Evolutionary conservation across 2,797 vertebrate species (phyloP), one percentile per base, ranked within the genome.

Genomic region (Ctenopoma multispine): DNA sequence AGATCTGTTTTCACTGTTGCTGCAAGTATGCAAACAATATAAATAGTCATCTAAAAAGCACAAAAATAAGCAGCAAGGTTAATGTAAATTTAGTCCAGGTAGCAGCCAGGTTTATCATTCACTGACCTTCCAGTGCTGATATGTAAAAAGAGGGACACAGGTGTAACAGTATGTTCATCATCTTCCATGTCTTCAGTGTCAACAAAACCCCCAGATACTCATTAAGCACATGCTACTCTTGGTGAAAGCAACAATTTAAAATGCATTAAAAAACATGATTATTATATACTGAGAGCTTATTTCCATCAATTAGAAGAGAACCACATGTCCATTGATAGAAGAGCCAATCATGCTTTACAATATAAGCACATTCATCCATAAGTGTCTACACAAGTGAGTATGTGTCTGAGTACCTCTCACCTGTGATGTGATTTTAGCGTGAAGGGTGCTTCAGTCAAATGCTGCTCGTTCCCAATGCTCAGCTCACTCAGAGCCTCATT

Each of bases 371-470:
- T 77, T 80, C 18, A 15, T 64, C 44, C 69, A 82, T 50, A 74
- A 91, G 85, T 84, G 85, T 82, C 64, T 75, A 53, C 64, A 69
- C 71, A 80, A 86, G 77, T 67, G 75, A 87, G 64, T 78, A 12
- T 73, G 76, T 36, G 64, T 83, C 74, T 83, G 82, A 91, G 85
- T 89, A 29, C 65, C 89, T 88, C 88, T 92, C 83, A 91, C 91
- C 86, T 91, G 83, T 72, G 48, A 79, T 86, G 85, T 78, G 80
- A 84, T 90, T 90, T 85, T 79, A 89, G 79, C 63, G 68, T 91
- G 89, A 89, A 93, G 90, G 77, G 89, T 85, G 79, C 92, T 93
- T 91, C 81, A 89, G 83, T 87, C 81, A 84, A 92, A 87, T 41
- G 68, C 82, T 83, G 82, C 76, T 83, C 80, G 57, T 87, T 84